Evolutionary conservation across 1,140 invertebrate genomes (phyloP), one percentile per base, ranked within the genome.

Genomic region (Acromyrmex heyeri): DNA sequence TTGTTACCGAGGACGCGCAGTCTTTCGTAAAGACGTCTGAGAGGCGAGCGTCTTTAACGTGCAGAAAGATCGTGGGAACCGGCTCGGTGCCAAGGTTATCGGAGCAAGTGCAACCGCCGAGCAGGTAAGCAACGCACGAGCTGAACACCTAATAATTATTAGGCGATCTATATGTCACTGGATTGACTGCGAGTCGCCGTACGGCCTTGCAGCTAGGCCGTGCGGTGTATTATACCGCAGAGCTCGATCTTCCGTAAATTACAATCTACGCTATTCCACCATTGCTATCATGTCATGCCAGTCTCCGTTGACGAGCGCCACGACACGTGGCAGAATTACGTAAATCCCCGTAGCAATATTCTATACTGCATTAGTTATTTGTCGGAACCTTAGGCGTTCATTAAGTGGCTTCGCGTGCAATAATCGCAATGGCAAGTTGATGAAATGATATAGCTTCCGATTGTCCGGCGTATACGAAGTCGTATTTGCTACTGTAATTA

Each of bases 31-130:
- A 85, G 34, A 44, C 12, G 48, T 38, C 48, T 53, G 34, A 34
- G 59, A 48, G n/a, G n/a, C 77, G 62, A 62, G 62, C 48, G 73
- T 85, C 38, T 50, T 73, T 83, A 73, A 38, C 69, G 55, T 83
- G 70, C 48, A 30, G 87, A 83, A 65, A 73, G 86, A 87, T 88
- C 87, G 86, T 88, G 87, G 76, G 87, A 88, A 87, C 59, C 77
- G 69, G 57, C 77, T 83, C 18, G 87, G 69, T 83, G 76, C 67
- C 87, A 88, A 87, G 86, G 87, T 76, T 73, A 61, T 53, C 44
- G 61, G 86, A 85, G 59, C 79, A 83, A 85, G 82, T 78, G 75
- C 62, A 73, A 65, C 34, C 44, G 73, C 18, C 62, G 30, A 34
- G 69, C 55, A 44, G 24, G 67, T 59, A 59, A 72, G 65, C 76